Base-by-base conservation (phyloP, 2,113 vertebrate species). In the Pimephales promelas region DNA sequence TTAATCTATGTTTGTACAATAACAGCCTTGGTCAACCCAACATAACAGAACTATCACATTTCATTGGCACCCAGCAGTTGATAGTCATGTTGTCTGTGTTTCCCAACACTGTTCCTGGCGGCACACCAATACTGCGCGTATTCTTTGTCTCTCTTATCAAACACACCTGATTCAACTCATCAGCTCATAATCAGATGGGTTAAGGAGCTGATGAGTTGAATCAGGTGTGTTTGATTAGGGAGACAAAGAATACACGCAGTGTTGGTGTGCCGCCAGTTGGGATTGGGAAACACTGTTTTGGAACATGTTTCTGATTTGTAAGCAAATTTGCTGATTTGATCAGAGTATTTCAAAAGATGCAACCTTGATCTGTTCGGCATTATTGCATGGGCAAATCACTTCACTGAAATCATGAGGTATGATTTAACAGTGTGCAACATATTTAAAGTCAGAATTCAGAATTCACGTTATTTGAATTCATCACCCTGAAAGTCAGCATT, bases 371-470 rank as follows among this genome's bases (percentile, higher is more conserved):
- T 45, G 40, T 66, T 66, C n/a, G n/a, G 31, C 20, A 70, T 82
- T 52, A 36, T 76, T 81, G 40, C 36, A 8, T 40, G 78, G 3
- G 85, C 31, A 84, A 86, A 81, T 61, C n/a, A 52, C 52, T 68
- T 59, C 22, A 83, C 47, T 62, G 62, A 61, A 76, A 5, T 34
- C 20, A n/a, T 47, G 43, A 72, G 43, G n/a, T n/a, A n/a, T n/a
- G n/a, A n/a, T n/a, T 62, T 20, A 71, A 66, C 24, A 31, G 75
- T 83, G 64, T 83, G 70, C 83, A 87, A 85, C 57, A 70, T 54
- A 62, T 47, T 24, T 11, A n/a, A 6, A 47, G 40, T 24, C 22
- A 47, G n/a, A 49, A 49, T n/a, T 34, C 28, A 66, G 16, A 66
- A 34, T 34, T 4, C 47, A 49, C 14, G 4, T 16, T 49, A 16